A percentile compares a stretch with the other conserved stretches of the same genome.
phyloP scores from a whole-genome alignment of 2,113 vertebrate genomes.

The Mobula hypostoma region DNA sequence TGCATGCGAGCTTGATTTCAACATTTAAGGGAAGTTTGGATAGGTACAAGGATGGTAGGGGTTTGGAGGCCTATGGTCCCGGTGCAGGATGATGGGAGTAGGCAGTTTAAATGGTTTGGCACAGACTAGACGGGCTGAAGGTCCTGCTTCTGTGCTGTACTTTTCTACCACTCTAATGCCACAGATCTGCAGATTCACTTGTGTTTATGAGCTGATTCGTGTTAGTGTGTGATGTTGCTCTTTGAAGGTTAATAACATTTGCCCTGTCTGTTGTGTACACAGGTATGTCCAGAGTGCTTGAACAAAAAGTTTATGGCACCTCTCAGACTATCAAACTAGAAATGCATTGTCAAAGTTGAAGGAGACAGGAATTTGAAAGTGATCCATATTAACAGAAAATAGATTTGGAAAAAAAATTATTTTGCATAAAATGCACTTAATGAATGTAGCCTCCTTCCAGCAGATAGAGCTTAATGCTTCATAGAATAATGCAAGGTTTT shows the following conservation, averaged over 20 bases:
- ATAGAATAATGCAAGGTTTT: background rate
- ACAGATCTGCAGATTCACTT: no score
- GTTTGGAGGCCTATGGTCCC: no score
- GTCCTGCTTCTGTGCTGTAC: conserved; percentile 39
- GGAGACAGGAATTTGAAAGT: conserved; percentile 1
- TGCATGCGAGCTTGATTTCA: no score
- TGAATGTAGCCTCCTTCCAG: background rate
- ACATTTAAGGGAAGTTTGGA: no score
- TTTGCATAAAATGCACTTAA: background rate
- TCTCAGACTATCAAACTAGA: background rate
- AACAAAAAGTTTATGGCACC: background rate
- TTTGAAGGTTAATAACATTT: conserved; percentile 42
- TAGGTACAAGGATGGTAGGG: no score
- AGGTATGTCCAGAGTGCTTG: conserved; percentile 31
- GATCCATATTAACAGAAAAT: background rate
- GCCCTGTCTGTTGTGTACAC: conserved; percentile 40
- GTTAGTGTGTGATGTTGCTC: conserved; percentile 46
- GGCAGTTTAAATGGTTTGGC: no score
- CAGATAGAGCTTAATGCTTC: background rate
- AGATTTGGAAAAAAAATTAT: background rate
- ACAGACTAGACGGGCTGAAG: no score
- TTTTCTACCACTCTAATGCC: background rate
- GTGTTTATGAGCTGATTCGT: conserved; percentile 25
- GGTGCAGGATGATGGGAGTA: no score
- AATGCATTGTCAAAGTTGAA: conserved; percentile 33